Percentiles rank a stretch among this genome's conserved stretches.
Evolutionary conservation across 2,888 invertebrate genomes (phyloP).

Genomic region (Strigamia transsilvanica): DNA sequence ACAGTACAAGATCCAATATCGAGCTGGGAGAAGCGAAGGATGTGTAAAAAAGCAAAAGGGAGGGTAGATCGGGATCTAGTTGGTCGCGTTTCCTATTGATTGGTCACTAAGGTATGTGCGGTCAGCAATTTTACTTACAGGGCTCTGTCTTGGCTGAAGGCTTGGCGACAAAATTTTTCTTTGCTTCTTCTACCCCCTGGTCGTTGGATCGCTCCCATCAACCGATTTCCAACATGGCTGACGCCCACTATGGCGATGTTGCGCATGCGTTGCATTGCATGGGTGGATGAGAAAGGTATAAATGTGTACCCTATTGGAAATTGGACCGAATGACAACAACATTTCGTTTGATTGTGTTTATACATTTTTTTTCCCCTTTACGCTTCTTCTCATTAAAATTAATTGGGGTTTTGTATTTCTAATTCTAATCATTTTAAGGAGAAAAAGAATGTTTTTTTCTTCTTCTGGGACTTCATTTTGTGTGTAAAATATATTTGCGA

Average conservation of each 20-base stretch:
- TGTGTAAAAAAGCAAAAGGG: slow-evolving; percentile 1
- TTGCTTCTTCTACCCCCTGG: slow-evolving; percentile 22
- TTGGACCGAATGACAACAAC: neutral
- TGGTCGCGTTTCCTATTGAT: slow-evolving; percentile 6
- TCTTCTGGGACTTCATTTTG: neutral
- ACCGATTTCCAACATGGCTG: slow-evolving; percentile 28
- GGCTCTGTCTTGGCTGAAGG: slow-evolving; percentile 12
- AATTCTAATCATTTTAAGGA: too few species aligned
- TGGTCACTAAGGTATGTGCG: slow-evolving; percentile 27
- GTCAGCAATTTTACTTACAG: slow-evolving; percentile 42
- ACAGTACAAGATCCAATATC: slow-evolving; percentile 11
- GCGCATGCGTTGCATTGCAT: slow-evolving; percentile 19
- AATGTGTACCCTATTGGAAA: neutral
- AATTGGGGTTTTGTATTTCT: too few species aligned
- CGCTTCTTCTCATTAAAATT: too few species aligned
- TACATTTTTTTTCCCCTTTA: neutral
- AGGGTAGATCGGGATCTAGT: neutral
- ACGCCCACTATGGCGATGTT: neutral
- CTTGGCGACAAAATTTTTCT: slow-evolving; percentile 42
- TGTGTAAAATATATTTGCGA: neutral
- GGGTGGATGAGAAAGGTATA: slow-evolving; percentile 1
- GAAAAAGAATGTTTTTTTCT: neutral
- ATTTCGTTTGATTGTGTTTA: neutral
- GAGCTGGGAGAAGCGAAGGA: neutral
- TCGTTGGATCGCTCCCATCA: slow-evolving; percentile 30